A percentile compares a stretch with the other conserved stretches of the same genome.
Evolutionary conservation across 2,888 invertebrate species (phyloP).

Genomic region (Galerucella nymphaeae): DNA sequence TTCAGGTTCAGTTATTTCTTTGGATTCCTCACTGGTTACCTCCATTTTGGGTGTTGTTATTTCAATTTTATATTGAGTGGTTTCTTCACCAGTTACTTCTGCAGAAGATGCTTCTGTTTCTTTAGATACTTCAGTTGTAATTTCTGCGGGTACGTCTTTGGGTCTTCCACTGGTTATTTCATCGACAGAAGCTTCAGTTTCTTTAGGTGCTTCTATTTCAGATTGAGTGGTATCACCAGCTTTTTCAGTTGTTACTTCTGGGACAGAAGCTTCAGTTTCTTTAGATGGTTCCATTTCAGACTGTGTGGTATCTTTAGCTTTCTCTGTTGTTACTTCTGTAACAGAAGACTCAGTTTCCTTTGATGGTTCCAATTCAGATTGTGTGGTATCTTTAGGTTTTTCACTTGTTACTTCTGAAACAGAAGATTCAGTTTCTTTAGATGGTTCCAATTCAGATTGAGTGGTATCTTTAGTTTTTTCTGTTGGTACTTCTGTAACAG

Average conservation of each 20-base stretch:
- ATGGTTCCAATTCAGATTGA: conserved; percentile 6
- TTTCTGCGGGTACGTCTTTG: conserved; percentile 19
- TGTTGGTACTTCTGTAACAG: conserved; percentile 5
- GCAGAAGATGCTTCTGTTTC: conserved; percentile 21
- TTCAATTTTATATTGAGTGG: background rate
- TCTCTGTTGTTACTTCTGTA: conserved; percentile 23
- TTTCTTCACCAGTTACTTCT: conserved; percentile 15
- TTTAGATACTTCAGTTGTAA: conserved; percentile 23
- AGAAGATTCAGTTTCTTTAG: conserved; percentile 21
- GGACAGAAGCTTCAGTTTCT: too few species aligned
- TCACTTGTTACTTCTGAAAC: conserved; percentile 28
- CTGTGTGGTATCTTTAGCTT: too few species aligned
- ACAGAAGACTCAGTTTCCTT: conserved; percentile 32
- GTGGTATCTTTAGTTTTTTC: conserved; percentile 17
- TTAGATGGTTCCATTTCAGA: too few species aligned
- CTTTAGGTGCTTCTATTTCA: too few species aligned
- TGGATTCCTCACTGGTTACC: background rate
- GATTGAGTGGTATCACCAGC: too few species aligned
- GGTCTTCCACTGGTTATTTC: too few species aligned
- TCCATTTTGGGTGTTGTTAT: background rate
- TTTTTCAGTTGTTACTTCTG: too few species aligned
- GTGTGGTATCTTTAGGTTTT: conserved; percentile 19
- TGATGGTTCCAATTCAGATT: conserved; percentile 24
- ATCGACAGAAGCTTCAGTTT: too few species aligned
- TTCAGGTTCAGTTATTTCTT: background rate